Conservation (phyloP, 2,888 invertebrate species). For the Drosophila ustulata region DNA sequence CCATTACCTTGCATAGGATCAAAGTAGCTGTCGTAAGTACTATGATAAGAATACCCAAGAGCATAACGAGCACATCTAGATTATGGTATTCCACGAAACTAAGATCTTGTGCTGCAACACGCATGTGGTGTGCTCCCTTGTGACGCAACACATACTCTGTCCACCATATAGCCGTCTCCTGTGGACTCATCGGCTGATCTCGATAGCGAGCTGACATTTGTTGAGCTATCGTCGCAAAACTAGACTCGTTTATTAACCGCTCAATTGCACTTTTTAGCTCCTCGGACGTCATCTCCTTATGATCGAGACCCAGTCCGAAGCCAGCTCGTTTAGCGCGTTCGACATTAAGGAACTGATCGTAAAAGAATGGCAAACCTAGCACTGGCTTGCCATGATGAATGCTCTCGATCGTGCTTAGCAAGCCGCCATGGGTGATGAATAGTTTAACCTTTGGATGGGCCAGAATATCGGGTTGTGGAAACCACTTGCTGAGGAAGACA, state of each 20-base stretch:
- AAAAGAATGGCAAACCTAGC: conserved; percentile 86
- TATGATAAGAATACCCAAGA: conserved; percentile 50
- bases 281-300: conserved; percentile 77
- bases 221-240: conserved; percentile 54
- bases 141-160: conserved; percentile 82
- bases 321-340: conserved; percentile 84
- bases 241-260: conserved; percentile 59
- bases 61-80: conserved; percentile 75
- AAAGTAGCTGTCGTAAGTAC: conserved; percentile 8
- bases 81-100: conserved; percentile 80
- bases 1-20: conserved; percentile 2
- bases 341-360: conserved; percentile 86
- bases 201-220: conserved; percentile 75
- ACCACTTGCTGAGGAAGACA: conserved; percentile 83
- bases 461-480: conserved; percentile 85
- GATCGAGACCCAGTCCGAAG: conserved; percentile 83
- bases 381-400: conserved; percentile 85
- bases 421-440: conserved; percentile 85
- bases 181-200: conserved; percentile 81
- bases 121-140: conserved; percentile 83
- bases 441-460: conserved; percentile 85
- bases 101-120: conserved; percentile 79
- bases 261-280: conserved; percentile 69
- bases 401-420: conserved; percentile 85
- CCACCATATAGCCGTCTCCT: conserved; percentile 82